phyloP scores from a whole-genome alignment of 1,140 invertebrate species.

The Asbolus verrucosus region DNA sequence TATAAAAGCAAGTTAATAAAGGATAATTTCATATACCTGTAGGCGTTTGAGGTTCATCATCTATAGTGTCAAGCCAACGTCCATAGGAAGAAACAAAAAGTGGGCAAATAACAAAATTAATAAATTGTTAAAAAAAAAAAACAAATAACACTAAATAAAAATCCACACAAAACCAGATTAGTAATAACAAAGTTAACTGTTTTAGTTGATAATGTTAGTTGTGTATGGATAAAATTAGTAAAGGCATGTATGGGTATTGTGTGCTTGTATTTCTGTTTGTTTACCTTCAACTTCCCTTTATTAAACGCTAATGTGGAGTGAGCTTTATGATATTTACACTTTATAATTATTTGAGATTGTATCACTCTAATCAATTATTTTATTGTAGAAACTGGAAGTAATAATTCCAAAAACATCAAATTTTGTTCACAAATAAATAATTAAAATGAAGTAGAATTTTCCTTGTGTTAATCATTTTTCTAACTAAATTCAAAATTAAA shows the following conservation, averaged over 20 bases:
- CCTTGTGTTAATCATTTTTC: no score
- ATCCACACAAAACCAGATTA: conserved; percentile 49
- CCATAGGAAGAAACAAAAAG: conserved; percentile 60
- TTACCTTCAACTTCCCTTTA: not conserved
- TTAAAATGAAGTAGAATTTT: no score
- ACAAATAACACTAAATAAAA: conserved; percentile 46
- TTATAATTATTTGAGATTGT: no score
- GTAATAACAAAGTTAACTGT: no score
- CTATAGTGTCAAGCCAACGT: conserved; percentile 56
- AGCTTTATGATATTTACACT: no score
- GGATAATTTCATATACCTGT: conserved; percentile 56
- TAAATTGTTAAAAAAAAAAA: conserved; percentile 50
- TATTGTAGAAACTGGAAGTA: no score
- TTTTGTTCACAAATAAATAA: no score
- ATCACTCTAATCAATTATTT: no score
- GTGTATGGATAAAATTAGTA: conserved; percentile 5
- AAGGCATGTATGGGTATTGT: not conserved
- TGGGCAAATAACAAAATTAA: conserved; percentile 52
- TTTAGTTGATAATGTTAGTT: conserved; percentile 42
- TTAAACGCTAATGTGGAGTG: no score
- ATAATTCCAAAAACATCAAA: no score
- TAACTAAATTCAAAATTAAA: no score
- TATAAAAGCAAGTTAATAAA: conserved; percentile 14
- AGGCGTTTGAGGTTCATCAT: conserved; percentile 55
- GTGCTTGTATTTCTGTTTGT: not conserved